phyloP scores from a whole-genome alignment of 1,140 invertebrate species.

The Micrasema minimum region DNA sequence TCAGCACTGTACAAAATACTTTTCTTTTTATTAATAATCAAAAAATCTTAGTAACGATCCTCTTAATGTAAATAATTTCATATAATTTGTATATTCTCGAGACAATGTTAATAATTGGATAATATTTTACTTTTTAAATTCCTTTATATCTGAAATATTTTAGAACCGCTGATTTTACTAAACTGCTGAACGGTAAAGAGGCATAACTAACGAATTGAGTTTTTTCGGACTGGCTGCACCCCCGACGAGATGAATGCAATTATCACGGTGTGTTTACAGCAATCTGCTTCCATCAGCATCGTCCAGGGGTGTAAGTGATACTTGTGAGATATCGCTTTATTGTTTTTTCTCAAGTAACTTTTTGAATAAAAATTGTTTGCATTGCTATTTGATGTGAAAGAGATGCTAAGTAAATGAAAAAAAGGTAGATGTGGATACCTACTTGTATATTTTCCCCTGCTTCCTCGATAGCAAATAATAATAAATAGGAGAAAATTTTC shows the following conservation, averaged over 20 bases:
- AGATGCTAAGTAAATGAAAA: slow-evolving; percentile 10
- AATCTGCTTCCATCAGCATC: slow-evolving; percentile 58
- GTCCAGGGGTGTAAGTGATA: slow-evolving; percentile 64
- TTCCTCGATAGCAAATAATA: no score
- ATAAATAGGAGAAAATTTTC: no score
- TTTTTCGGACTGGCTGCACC: slow-evolving; percentile 42
- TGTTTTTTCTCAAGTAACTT: slow-evolving; percentile 67
- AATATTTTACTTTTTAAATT: no score
- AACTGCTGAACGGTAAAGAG: slow-evolving; percentile 16
- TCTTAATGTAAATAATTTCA: no score
- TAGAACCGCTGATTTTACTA: background rate
- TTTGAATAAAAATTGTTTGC: slow-evolving; percentile 41
- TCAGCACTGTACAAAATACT: no score
- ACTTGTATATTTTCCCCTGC: no score
- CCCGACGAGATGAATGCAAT: slow-evolving; percentile 59
- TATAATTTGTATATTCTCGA: no score
- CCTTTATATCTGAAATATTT: no score
- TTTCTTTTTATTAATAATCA: no score
- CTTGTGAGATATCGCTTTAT: slow-evolving; percentile 68
- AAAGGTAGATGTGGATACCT: no score
- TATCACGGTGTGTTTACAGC: slow-evolving; percentile 63
- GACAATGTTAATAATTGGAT: no score
- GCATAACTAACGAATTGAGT: slow-evolving; percentile 11
- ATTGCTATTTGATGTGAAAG: slow-evolving; percentile 19
- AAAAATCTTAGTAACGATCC: no score